Evolutionary conservation across 2,797 vertebrate genomes (phyloP).

Genomic region (Anisognathus igniventris): DNA sequence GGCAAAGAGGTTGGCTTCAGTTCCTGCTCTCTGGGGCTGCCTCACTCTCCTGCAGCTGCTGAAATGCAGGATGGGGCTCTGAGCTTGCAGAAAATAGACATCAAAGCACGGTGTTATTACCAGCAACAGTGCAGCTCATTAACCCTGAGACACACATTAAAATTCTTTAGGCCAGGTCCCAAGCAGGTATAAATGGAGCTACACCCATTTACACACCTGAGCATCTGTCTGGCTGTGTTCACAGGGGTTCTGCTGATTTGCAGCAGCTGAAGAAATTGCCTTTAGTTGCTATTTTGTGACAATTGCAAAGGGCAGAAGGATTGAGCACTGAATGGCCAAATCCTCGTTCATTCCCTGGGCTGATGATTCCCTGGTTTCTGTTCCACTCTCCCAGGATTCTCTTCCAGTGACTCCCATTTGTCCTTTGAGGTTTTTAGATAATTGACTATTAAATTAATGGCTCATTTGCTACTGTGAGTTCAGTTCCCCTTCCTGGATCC

Average conservation of each 20-base stretch:
- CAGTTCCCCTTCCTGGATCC: constrained; percentile 30
- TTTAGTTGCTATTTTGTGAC: not conserved
- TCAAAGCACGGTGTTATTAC: constrained; percentile 48
- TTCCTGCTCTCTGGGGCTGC: not conserved
- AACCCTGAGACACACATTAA: constrained; percentile 52
- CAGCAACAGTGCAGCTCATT: constrained; percentile 51
- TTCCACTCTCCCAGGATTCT: not conserved
- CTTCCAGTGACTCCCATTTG: constrained; percentile 15
- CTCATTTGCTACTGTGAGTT: not conserved
- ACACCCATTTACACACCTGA: constrained; percentile 9
- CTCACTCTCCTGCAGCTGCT: constrained; percentile 8
- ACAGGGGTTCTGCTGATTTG: not conserved
- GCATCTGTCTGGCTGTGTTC: not conserved
- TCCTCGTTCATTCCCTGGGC: not conserved
- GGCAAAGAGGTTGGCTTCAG: constrained; percentile 84
- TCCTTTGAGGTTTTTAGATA: constrained; percentile 44
- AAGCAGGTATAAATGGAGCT: constrained; percentile 26
- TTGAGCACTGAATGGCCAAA: not conserved
- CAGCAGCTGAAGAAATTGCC: not conserved
- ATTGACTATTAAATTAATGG: constrained; percentile 36
- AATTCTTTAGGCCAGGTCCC: constrained; percentile 44
- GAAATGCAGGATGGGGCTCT: constrained; percentile 19
- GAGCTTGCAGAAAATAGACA: constrained; percentile 39
- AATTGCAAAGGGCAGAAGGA: not conserved
- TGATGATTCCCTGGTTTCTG: not conserved